phyloP scores from a whole-genome alignment of 2,113 vertebrate genomes.

The Rhizomys pruinosus region DNA sequence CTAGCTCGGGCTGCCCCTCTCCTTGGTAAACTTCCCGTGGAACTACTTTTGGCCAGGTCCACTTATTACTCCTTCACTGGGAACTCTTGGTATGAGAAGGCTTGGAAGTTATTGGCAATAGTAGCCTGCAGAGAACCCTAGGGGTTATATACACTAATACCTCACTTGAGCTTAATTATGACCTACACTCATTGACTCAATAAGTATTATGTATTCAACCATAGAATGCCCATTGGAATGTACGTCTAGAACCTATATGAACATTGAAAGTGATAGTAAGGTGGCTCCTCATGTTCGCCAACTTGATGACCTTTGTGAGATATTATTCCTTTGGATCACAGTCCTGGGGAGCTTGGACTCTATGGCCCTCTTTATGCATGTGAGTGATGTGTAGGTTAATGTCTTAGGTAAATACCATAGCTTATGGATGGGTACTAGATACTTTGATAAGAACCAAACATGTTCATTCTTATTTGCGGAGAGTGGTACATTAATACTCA shows the following conservation, averaged over 20 bases:
- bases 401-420: slow-evolving; percentile 12
- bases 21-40: not conserved
- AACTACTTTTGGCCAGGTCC: not conserved
- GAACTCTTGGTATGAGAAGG: not conserved
- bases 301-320: not conserved
- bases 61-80: not conserved
- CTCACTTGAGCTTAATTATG: not conserved
- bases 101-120: not conserved
- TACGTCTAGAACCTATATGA: slow-evolving; percentile 32
- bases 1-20: not conserved
- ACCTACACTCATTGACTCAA: not conserved
- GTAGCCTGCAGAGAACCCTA: not conserved
- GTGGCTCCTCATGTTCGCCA: not conserved
- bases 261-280: not conserved
- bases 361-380: not conserved
- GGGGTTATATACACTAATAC: not conserved
- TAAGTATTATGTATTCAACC: slow-evolving; percentile 2
- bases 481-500: not conserved
- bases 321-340: not conserved
- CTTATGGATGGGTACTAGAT: not conserved
- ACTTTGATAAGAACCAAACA: not conserved
- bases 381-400: not conserved
- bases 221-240: not conserved
- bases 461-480: slow-evolving; percentile 5
- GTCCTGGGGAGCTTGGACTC: not conserved